Evolutionary conservation across 2,888 invertebrate genomes (phyloP).

Genomic region (Lamellibrachia columna): DNA sequence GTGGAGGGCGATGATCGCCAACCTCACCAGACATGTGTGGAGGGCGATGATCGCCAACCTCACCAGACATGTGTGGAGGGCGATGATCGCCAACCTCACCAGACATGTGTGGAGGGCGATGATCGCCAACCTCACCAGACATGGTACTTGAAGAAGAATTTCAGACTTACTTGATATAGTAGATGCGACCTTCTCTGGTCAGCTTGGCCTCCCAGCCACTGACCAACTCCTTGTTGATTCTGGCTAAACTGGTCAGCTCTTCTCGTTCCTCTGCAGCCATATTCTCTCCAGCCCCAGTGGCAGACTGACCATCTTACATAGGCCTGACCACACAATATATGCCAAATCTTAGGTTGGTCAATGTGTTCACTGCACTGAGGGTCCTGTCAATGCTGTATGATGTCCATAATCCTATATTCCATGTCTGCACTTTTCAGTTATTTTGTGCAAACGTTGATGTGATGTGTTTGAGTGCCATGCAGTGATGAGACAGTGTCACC

Average conservation of each 20-base stretch:
- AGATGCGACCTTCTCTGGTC: background rate
- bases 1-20: background rate
- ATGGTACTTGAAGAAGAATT: background rate
- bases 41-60: background rate
- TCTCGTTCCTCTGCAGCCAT: background rate
- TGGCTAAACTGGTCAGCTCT: background rate
- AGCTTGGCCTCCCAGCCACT: background rate
- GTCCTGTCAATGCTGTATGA: background rate
- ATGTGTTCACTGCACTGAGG: background rate
- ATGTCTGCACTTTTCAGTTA: background rate
- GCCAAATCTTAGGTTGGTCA: background rate
- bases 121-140: background rate
- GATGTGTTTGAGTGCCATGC: background rate
- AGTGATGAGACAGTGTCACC: background rate
- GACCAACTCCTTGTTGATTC: background rate
- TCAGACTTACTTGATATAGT: background rate
- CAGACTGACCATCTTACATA: constrained; percentile 5
- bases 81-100: background rate
- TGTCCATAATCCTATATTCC: background rate
- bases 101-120: background rate
- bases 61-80: background rate
- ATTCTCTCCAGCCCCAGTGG: background rate
- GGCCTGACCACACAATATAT: constrained; percentile 6
- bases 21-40: background rate
- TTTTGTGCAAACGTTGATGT: background rate